Evolutionary conservation across 2,888 invertebrate species (phyloP).

Genomic region (Poecilus cupreus): DNA sequence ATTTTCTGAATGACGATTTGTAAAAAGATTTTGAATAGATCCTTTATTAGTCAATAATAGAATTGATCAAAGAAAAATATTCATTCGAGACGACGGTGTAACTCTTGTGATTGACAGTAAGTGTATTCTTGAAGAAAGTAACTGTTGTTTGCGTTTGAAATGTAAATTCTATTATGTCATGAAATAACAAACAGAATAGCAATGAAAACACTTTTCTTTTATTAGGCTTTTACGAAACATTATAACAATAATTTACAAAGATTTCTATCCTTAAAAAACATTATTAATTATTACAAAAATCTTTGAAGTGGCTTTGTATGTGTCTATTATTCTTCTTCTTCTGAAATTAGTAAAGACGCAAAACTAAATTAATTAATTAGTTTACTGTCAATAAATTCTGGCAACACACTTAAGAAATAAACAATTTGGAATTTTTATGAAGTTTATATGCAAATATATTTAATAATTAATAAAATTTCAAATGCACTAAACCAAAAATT

Average conservation of each 20-base stretch:
- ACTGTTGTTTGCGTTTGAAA: conserved; percentile 42
- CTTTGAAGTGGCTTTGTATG: too few species aligned
- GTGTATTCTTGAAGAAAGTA: conserved; percentile 40
- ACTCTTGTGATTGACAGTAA: conserved; percentile 40
- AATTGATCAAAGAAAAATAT: conserved; percentile 44
- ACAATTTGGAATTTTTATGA: background rate
- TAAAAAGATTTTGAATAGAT: conserved; percentile 17
- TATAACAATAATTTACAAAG: background rate
- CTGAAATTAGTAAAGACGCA: background rate
- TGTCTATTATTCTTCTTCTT: too few species aligned
- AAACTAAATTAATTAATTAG: background rate
- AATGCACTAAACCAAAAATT: background rate
- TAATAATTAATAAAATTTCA: background rate
- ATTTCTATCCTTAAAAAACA: too few species aligned
- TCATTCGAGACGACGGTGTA: conserved; percentile 12
- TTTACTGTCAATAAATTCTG: background rate
- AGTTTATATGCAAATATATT: background rate
- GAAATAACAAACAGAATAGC: conserved; percentile 5
- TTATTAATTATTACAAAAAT: too few species aligned
- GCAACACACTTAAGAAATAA: background rate
- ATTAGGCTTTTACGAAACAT: conserved; percentile 23
- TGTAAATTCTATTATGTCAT: conserved; percentile 39
- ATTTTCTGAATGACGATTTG: conserved; percentile 20
- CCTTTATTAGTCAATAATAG: conserved; percentile 39
- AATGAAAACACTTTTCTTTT: conserved; percentile 34